Evolutionary conservation across 2,888 invertebrate species (phyloP), one percentile per base, ranked within the genome.

Genomic region (Luperina nickerlii): DNA sequence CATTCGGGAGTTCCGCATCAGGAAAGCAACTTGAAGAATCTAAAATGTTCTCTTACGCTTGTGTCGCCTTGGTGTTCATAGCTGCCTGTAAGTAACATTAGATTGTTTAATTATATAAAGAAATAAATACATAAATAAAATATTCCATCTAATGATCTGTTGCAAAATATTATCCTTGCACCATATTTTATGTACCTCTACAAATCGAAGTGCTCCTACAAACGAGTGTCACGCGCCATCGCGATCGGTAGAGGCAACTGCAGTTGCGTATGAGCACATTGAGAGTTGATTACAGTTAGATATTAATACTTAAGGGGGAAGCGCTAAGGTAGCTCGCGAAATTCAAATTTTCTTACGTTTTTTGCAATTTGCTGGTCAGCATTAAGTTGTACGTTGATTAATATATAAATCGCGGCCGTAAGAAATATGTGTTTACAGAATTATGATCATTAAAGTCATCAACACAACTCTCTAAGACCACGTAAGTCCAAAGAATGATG

Each of bases 31-130:
- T 57, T 76, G 42, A 74, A 69, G 38, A 76, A 57, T 69, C 27
- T 54, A 82, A 91, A 74, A 94, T 93, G 93, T 84, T 90, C 13
- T 87, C 78, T 42, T 88, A 87, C 81, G 11, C 91, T 65, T 88
- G 82, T 80, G 54, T 89, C 66, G 81, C 78, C 38, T 60, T 90
- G 32, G 54, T 91, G 57, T 81, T 92, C 24, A 83, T 89, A 51
- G 90, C 88, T 60, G 73, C 88, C 54, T 90, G 93, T 93, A 88
- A 93, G 93, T 85, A 69, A n/a, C 15, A 65, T 67, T 73, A 48
- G 11, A 42, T n/a, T 68, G 0, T 24, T 15, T n/a, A 20, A 38
- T 18, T 15, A 24, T 20, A 54, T 54, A 20, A 54, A 54, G 18
- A 54, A 54, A 51, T 15, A 13, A 15, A 51, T 15, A 15, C 5